Evolutionary conservation across 2,113 vertebrate species (phyloP), one percentile per base, ranked within the genome.

Genomic region (Condylura cristata): DNA sequence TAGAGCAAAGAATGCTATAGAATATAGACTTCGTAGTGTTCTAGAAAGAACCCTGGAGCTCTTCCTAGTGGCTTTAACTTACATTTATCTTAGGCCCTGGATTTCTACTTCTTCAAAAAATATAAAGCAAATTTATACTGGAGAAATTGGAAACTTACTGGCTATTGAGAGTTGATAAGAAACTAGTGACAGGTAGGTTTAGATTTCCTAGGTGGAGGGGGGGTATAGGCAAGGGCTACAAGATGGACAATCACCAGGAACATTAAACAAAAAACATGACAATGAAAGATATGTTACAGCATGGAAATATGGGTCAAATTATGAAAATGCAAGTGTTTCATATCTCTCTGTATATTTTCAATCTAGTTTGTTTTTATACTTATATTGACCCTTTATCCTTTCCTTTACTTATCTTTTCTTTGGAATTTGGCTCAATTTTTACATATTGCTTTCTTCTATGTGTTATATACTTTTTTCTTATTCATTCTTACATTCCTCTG

Each of bases 391-490:
- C 17, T 24, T 22, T 56, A 51, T 17, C 14, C 60, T 30, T 61
- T 6, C 53, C 28, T 70, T 37, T 39, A 20, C 6, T 58, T 24
- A 66, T 58, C 16, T 81, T 28, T 80, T 51, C 11, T 71, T 75
- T 65, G 26, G 41, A 60, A 18, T 53, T 72, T n/a, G 5, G 8
- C 37, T 83, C 28, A 60, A n/a, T 90, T 96, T 90, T 96, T 83
- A 0, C 7, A 11, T 72, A 5, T 94, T 5, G 58, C 5, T 9
- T 66, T 66, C 4, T 11, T 1, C 5, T 65, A 37, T 28, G 28
- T 37, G 2, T 28, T 80, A 12, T 63, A 93, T n/a, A 6, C n/a
- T 3, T 48, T 92, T 76, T 80, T 37, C 61, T 78, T 83, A 65
- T 4, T 85, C 8, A 46, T 76, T 90, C 94, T 78, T 26, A 75